Base-by-base conservation (phyloP, 1,140 invertebrate genomes). In the Cephus cinctus region DNA sequence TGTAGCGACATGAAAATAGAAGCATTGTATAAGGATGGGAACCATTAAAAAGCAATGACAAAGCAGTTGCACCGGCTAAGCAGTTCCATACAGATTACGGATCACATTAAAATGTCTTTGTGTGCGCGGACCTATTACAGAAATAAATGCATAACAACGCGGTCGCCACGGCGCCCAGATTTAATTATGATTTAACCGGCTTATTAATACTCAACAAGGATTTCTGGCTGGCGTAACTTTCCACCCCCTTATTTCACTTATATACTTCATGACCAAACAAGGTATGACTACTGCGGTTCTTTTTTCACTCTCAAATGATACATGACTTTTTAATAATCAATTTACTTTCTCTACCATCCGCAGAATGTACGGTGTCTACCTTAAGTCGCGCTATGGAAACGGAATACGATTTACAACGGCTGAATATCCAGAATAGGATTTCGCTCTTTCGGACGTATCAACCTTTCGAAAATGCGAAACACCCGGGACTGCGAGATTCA, bases 141-240 rank as follows among this genome's bases (percentile, higher is more conserved):
- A 35, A 45, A 50, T 38, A 43, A 38, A 46, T 40, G 48, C 43
- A 41, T 18, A 12, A 25, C 15, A 32, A 27, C 41, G 40, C 12
- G 39, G 39, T 34, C 20, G 25, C 14, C 21, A n/a, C 31, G 25
- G 18, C 14, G n/a, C 43, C n/a, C 16, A 41, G 39, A 52, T 52
- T 56, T 53, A 53, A 56, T 56, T 53, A 49, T 45, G 44, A 52
- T 52, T 30, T 35, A 20, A 31, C 21, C 30, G 25, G 49, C 49
- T 53, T 55, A 48, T 52, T 55, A 47, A 46, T 15, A n/a, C n/a
- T n/a, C n/a, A n/a, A n/a, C n/a, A n/a, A n/a, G n/a, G n/a, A n/a
- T n/a, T n/a, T n/a, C n/a, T n/a, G n/a, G n/a, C n/a, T n/a, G n/a
- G n/a, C n/a, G n/a, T n/a, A n/a, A n/a, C n/a, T n/a, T n/a, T n/a